Base-by-base conservation (phyloP, 1,140 invertebrate species). In the Diorhabda carinulata region DNA sequence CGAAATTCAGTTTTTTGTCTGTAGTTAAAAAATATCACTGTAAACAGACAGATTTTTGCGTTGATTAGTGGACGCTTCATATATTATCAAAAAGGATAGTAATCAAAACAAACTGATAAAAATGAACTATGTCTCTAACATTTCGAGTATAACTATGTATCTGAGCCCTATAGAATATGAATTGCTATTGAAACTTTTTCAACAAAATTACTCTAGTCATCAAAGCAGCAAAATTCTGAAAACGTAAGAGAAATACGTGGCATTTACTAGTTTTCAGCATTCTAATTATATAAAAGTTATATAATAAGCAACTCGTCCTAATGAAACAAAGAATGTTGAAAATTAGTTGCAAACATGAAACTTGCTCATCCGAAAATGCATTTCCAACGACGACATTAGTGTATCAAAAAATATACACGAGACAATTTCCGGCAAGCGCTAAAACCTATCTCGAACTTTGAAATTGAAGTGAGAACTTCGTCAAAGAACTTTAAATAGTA, bases 341-440 rank as follows among this genome's bases (percentile, higher is more conserved):
- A 52, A 52, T 52, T 52, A 52, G 47, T 52, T 52, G 47, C 47
- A 52, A 52, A 52, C 47, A 52, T 52, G 47, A 52, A 52, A 52
- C 47, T 52, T 52, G 47, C 47, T 52, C 47, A 52, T 52, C 6
- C 47, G 47, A 52, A 52, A 52, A n/a, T 52, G 47, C 47, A 52
- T 52, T 52, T 52, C 6, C 47, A 52, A n/a, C 47, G 47, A 52
- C 47, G 47, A 52, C 47, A 52, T 8, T n/a, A 52, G 47, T 52
- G 47, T n/a, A 52, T 52, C 47, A 52, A 52, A 52, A 52, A 52
- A 52, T n/a, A 52, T 52, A 52, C n/a, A 52, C n/a, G 47, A 52
- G n/a, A 52, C 47, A 52, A 52, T 52, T 52, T 52, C 47, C 47
- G 47, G 47, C 47, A n/a, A 52, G n/a, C n/a, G 47, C n/a, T 52